These are phyloP conservation scores for Drosophila navojoa DNA, from an alignment of 1,140 invertebrate species.

Conservation along the genomic window DNA sequence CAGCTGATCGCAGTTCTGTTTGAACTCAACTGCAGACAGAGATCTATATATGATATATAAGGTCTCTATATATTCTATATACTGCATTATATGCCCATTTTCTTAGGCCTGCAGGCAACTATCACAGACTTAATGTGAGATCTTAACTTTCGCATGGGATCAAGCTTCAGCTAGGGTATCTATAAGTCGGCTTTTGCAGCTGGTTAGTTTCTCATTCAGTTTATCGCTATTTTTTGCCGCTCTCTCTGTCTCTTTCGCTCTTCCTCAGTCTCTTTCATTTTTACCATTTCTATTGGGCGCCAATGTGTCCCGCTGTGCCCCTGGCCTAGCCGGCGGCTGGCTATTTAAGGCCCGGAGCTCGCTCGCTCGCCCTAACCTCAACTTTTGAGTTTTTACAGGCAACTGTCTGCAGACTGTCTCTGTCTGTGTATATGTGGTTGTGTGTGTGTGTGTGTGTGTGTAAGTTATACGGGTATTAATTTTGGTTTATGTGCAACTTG, in stretches of 20 bases:
- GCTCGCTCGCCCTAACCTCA: constrained; percentile 22
- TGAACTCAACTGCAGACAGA: no score
- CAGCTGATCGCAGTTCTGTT: no score
- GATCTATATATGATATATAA: no score
- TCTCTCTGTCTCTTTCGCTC: no score
- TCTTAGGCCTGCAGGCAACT: no score
- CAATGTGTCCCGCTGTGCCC: neutral
- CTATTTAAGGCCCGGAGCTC: constrained; percentile 35
- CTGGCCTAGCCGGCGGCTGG: constrained; percentile 14
- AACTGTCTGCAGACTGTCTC: constrained; percentile 22
- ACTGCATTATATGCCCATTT: no score
- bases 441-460: constrained; percentile 48
- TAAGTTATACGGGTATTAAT: constrained; percentile 73
- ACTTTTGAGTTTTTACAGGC: constrained; percentile 11
- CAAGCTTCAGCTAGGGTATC: neutral
- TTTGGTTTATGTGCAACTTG: constrained; percentile 75
- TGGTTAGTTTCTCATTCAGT: constrained; percentile 3
- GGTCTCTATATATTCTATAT: no score
- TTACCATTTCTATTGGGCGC: constrained; percentile 53
- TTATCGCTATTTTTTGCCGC: neutral
- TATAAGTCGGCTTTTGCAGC: neutral
- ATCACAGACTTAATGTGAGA: no score
- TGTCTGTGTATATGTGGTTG: constrained; percentile 39
- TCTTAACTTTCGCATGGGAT: no score
- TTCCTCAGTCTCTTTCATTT: constrained; percentile 3